These are phyloP conservation scores for Drosophila fuyamai DNA, from an alignment of 1,140 invertebrate species.

Conservation along the genomic window DNA sequence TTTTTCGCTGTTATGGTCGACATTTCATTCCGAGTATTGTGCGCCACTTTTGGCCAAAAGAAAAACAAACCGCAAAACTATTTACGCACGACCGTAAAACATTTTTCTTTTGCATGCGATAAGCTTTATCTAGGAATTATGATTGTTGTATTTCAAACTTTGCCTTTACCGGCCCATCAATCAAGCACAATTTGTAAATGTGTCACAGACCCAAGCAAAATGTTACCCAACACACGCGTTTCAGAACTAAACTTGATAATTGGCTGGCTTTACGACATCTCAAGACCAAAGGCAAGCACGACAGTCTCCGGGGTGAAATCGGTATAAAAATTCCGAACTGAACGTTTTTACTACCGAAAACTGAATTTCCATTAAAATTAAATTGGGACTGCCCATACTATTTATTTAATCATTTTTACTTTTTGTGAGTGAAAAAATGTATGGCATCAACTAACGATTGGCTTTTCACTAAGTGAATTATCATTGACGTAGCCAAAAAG, in stretches of 20 bases:
- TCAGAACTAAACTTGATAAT: conserved; percentile 45
- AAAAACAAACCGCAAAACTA: conserved; percentile 46
- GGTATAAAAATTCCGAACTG: conserved; percentile 2
- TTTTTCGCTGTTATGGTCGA: conserved; percentile 26
- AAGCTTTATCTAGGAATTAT: conserved; percentile 68
- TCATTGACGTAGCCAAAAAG: conserved; percentile 21
- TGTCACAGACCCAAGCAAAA: conserved; percentile 53
- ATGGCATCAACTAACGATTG: conserved; percentile 26
- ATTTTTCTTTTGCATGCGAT: conserved; percentile 49
- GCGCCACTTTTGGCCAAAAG: conserved; percentile 52
- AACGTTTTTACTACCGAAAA: conserved; percentile 44
- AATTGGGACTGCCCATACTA: conserved; percentile 1
- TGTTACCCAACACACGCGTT: conserved; percentile 42
- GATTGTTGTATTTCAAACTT: conserved; percentile 56
- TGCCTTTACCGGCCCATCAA: conserved; percentile 39
- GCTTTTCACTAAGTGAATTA: conserved; percentile 33
- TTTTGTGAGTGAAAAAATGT: conserved; percentile 10
- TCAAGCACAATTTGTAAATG: conserved; percentile 54
- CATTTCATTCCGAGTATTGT: conserved; percentile 45
- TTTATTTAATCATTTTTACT: conserved; percentile 13
- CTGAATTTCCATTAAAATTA: conserved; percentile 32
- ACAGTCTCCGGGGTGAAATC: conserved; percentile 12
- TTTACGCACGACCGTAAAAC: conserved; percentile 69
- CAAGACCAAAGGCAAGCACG: conserved; percentile 14
- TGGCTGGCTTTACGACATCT: conserved; percentile 27